Evolutionary conservation across 2,113 vertebrate species (phyloP).

Genomic region (Symphodus melops): DNA sequence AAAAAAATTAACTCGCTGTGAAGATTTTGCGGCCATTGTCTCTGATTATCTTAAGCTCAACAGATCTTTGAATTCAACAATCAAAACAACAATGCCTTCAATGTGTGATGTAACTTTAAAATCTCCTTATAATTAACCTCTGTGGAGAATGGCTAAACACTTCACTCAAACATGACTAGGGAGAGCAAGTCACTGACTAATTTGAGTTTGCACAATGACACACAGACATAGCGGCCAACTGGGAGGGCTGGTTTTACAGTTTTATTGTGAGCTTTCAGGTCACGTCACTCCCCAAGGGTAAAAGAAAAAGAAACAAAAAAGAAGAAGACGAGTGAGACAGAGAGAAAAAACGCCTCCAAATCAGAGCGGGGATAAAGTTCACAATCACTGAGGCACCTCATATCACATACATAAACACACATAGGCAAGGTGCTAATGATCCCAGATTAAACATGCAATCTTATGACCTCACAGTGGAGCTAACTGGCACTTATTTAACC

Average conservation of each 20-base stretch:
- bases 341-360: constrained; percentile 4
- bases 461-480: constrained; percentile 26
- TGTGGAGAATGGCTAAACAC: neutral
- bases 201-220: constrained; percentile 28
- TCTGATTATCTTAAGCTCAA: neutral
- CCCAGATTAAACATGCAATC: constrained; percentile 27
- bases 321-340: constrained; percentile 3
- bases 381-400: constrained; percentile 18
- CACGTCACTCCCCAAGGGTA: constrained; percentile 50
- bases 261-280: constrained; percentile 60
- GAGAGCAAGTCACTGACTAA: constrained; percentile 9
- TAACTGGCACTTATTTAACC: constrained; percentile 43
- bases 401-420: neutral
- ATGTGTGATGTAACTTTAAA: neutral
- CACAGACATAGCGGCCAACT: constrained; percentile 17
- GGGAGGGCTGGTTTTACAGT: constrained; percentile 64
- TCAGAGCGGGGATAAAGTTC: constrained; percentile 14
- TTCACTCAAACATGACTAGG: constrained; percentile 1
- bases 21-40: constrained; percentile 1
- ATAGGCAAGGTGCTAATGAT: constrained; percentile 16
- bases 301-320: constrained; percentile 27
- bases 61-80: neutral
- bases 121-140: neutral
- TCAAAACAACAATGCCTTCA: neutral
- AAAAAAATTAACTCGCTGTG: neutral